Evolutionary conservation across 2,797 vertebrate species (phyloP).

Genomic region (Chromobotia macracanthus): DNA sequence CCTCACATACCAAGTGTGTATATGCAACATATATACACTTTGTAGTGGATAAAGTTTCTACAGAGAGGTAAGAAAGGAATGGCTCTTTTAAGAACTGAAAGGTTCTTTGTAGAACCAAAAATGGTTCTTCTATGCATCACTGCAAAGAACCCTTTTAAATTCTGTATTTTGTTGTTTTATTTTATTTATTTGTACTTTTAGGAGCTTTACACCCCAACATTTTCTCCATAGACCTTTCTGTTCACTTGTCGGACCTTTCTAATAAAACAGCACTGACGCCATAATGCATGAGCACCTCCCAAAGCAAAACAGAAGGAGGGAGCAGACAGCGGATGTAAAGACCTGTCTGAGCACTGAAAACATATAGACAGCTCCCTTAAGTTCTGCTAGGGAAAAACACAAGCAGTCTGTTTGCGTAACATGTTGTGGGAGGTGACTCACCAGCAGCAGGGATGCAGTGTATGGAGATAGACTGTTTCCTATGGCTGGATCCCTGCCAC

Average conservation of each 20-base stretch:
- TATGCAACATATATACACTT: too few species aligned
- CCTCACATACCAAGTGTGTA: background rate
- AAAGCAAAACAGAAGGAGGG: constrained; percentile 8
- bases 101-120: too few species aligned
- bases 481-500: constrained; percentile 36
- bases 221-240: background rate
- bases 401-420: constrained; percentile 23
- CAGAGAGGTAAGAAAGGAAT: too few species aligned
- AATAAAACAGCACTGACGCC: background rate
- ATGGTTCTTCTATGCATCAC: too few species aligned
- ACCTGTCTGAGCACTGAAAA: background rate
- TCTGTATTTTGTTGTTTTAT: too few species aligned
- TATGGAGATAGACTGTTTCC: constrained; percentile 12
- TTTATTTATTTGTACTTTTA: background rate
- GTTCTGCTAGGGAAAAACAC: constrained; percentile 1
- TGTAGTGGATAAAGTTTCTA: too few species aligned
- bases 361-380: background rate
- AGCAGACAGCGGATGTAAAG: constrained; percentile 1
- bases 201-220: background rate
- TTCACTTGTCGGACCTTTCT: background rate
- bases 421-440: constrained; percentile 32
- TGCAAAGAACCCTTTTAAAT: too few species aligned
- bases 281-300: background rate
- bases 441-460: background rate
- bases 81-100: too few species aligned